These are phyloP conservation scores for Macroglossus sobrinus DNA, from an alignment of 2,113 vertebrate species.

Conservation along the genomic window DNA sequence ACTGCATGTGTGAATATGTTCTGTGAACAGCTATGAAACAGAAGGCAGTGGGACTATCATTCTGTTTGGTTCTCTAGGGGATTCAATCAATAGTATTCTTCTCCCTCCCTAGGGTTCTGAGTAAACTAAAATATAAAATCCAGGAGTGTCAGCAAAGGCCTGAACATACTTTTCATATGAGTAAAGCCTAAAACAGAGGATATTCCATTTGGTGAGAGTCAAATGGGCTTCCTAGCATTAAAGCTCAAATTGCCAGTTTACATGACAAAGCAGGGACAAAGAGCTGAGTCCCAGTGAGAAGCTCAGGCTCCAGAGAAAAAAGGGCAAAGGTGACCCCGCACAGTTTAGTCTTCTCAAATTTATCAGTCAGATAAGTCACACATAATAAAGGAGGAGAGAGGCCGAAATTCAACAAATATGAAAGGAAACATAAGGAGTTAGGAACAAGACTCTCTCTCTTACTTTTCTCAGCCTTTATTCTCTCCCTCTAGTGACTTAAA, in stretches of 20 bases:
- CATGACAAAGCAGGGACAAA: background rate
- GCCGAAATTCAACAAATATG: too few relatives aligned
- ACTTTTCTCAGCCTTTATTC: background rate
- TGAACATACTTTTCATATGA: background rate
- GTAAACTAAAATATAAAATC: background rate
- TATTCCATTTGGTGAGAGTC: background rate
- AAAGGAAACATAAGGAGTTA: background rate
- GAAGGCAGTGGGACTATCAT: too few relatives aligned
- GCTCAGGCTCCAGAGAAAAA: background rate
- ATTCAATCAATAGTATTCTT: background rate
- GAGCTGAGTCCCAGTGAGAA: rapidly evolving
- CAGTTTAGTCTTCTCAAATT: background rate
- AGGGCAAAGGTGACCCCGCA: rapidly evolving
- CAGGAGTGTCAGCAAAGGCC: background rate
- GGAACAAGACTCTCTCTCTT: background rate
- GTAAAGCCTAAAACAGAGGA: background rate
- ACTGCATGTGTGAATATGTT: background rate
- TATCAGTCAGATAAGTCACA: background rate
- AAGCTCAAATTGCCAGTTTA: background rate
- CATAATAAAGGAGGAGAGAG: background rate
- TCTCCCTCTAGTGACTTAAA: background rate
- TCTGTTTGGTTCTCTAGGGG: background rate
- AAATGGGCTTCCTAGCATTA: background rate
- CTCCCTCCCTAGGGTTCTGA: background rate
- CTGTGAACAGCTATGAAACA: background rate